phyloP scores from a whole-genome alignment of 2,113 vertebrate genomes.

The Elaphurus davidianus region DNA sequence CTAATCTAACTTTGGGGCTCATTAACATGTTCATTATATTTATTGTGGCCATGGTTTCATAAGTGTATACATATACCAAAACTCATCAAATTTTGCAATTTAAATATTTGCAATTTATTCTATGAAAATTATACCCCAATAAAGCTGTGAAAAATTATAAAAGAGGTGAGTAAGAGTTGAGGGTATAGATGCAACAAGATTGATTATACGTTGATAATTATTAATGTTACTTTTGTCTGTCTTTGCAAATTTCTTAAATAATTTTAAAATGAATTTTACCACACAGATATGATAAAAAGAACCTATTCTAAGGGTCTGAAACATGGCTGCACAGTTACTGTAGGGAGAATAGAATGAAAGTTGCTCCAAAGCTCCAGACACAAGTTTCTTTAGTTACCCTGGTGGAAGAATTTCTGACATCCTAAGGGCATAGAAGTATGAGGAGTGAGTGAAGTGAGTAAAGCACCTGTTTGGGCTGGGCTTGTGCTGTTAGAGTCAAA shows the following conservation, averaged over 20 bases:
- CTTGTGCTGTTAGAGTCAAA: neutral
- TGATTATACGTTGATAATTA: neutral
- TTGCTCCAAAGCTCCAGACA: neutral
- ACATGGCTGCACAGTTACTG: neutral
- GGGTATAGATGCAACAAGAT: neutral
- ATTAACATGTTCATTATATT: neutral
- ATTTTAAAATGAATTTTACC: neutral
- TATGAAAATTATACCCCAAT: neutral
- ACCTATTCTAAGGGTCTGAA: neutral
- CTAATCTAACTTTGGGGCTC: neutral
- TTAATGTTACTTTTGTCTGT: neutral
- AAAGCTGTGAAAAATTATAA: neutral
- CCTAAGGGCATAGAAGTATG: neutral
- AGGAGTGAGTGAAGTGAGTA: neutral
- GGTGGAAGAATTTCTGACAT: neutral
- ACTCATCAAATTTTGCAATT: constrained; percentile 7
- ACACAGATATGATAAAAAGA: neutral
- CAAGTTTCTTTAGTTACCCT: neutral
- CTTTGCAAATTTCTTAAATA: neutral
- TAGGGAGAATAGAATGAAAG: neutral
- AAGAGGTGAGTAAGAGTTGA: neutral
- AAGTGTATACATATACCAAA: neutral
- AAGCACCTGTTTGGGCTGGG: neutral
- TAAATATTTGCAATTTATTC: neutral
- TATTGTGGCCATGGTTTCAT: neutral